These are phyloP conservation scores for Ceyx cyanopectus DNA, from an alignment of 2,113 vertebrate species.

Conservation along the genomic window DNA sequence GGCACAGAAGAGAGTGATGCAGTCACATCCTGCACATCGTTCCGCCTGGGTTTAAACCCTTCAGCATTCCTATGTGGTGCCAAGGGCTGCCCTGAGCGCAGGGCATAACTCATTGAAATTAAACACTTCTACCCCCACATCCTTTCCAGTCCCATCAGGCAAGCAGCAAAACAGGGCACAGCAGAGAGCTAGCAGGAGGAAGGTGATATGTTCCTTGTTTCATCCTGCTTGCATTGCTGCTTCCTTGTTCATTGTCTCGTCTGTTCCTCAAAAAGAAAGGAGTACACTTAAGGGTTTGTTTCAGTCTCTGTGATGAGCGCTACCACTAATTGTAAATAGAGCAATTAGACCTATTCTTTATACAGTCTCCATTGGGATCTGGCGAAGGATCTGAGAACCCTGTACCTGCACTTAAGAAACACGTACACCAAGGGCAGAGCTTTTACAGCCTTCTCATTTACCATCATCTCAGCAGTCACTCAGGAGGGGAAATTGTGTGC, in stretches of 20 bases:
- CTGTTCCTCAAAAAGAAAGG: background rate
- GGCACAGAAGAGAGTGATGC: background rate
- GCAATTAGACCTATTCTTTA: slow-evolving; percentile 41
- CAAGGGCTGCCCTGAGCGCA: accelerated
- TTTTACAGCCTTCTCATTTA: slow-evolving; percentile 37
- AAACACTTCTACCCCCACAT: background rate
- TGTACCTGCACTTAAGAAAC: background rate
- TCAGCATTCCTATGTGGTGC: accelerated
- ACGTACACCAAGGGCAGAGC: background rate
- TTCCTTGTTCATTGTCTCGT: slow-evolving; percentile 14
- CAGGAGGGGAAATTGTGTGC: background rate
- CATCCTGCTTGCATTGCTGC: background rate
- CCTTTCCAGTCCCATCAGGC: background rate
- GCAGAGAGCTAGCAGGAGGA: background rate
- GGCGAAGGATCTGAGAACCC: slow-evolving; percentile 32
- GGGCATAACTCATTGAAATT: background rate
- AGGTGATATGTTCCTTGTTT: background rate
- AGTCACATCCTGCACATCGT: accelerated
- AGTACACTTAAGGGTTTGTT: background rate
- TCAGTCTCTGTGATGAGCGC: background rate
- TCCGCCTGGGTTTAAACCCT: background rate
- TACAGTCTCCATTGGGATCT: background rate
- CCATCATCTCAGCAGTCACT: background rate
- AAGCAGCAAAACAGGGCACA: background rate
- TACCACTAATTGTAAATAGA: slow-evolving; percentile 38